Base-by-base conservation (phyloP, 2,797 vertebrate species). In the Falco naumanni region DNA sequence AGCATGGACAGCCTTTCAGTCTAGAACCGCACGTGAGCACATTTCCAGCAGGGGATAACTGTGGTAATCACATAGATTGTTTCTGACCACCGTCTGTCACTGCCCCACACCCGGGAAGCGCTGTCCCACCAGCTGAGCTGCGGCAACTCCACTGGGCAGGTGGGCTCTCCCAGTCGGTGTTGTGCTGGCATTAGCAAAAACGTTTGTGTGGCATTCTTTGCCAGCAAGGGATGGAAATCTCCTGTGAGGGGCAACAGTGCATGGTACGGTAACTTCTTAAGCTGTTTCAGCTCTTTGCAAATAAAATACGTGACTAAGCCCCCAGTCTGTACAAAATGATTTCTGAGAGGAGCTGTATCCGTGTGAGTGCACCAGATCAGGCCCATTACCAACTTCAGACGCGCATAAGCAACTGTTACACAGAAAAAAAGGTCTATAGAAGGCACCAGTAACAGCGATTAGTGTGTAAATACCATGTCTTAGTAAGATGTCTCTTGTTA, bases 241-340 rank as follows among this genome's bases (percentile, higher is more conserved):
- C 84, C 74, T 83, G 87, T 41, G 3, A 14, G 68, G 89, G 94
- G 69, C 91, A 94, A 83, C 68, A 89, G 76, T 69, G 94, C 21
- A 12, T 87, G 89, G 89, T 87, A 47, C 16, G 8, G 94, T 57
- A 83, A 95, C 91, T 80, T 66, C 45, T 84, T 96, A 96, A 96
- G 91, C 89, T 61, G 47, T 95, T 95, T 92, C 95, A 96, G 91
- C 95, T 96, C 95, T 89, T 87, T 91, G 84, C 89, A 95, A 97
- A 93, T 71, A 87, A 96, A 94, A 87, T 47, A 80, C 20, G 78
- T 0, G 0, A 87, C 92, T 91, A 71, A 95, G 69, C 60, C 71
- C 77, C 89, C 78, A 92, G 87, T 89, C 94, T 96, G 84, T 72
- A 93, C 92, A 96, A 94, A 96, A 34, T 28, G 39, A 48, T 87